Percentiles rank a stretch among this genome's conserved stretches.
These are phyloP conservation scores for Tachysurus vachellii DNA, from an alignment of 2,113 vertebrate genomes.

Conservation along the genomic window DNA sequence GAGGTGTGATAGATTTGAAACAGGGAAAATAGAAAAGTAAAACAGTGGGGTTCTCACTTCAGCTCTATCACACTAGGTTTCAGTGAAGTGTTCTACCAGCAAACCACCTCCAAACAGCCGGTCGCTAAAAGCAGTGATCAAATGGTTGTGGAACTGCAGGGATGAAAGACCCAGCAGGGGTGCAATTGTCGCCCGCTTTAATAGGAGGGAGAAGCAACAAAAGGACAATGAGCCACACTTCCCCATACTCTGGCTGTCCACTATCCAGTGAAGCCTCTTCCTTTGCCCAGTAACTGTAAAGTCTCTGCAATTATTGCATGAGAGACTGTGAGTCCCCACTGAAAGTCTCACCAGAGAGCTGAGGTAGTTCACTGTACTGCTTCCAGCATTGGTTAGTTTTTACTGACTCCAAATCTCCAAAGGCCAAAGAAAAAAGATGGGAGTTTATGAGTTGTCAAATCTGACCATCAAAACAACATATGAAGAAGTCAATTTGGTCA, in stretches of 20 bases:
- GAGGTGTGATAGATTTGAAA: neutral
- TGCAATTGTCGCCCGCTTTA: constrained; percentile 42
- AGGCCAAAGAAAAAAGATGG: constrained; percentile 56
- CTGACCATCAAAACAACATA: constrained; percentile 15
- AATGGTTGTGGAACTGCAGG: constrained; percentile 45
- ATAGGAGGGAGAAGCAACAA: constrained; percentile 45
- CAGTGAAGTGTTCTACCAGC: constrained; percentile 34
- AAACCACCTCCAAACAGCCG: constrained; percentile 36
- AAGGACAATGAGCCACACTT: constrained; percentile 53
- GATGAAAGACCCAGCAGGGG: constrained; percentile 45
- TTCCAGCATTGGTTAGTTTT: constrained; percentile 54
- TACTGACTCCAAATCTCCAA: constrained; percentile 45
- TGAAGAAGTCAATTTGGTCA: neutral
- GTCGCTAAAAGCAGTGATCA: constrained; percentile 38
- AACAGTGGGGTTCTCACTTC: constrained; percentile 15
- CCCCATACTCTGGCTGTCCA: constrained; percentile 52
- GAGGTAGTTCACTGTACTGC: constrained; percentile 64
- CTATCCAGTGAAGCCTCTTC: constrained; percentile 40
- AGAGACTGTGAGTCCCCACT: constrained; percentile 58
- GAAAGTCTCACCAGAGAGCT: constrained; percentile 62
- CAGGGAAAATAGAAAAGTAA: neutral
- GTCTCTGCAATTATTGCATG: constrained; percentile 67
- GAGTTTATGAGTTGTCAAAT: constrained; percentile 59
- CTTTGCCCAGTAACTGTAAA: constrained; percentile 57
- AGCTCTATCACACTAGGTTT: constrained; percentile 26